These are phyloP conservation scores for Epinotia nisella DNA, from an alignment of 2,888 invertebrate species.

Conservation along the genomic window DNA sequence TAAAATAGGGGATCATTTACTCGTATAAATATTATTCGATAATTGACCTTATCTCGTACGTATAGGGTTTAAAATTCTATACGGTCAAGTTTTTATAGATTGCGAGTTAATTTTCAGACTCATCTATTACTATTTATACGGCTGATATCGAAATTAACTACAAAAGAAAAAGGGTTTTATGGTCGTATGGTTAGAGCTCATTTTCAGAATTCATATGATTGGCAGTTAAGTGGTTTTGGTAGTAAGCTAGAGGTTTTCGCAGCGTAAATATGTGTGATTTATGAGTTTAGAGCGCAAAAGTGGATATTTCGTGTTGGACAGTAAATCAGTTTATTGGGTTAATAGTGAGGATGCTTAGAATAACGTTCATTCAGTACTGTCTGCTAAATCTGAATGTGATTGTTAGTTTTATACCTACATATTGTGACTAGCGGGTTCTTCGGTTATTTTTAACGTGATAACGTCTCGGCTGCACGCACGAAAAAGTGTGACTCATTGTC, in stretches of 20 bases:
- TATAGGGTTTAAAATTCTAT: background rate
- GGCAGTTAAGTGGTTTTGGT: background rate
- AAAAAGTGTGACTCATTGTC: no score
- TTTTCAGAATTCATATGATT: background rate
- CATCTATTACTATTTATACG: background rate
- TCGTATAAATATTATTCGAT: background rate
- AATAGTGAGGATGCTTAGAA: slow-evolving; percentile 18
- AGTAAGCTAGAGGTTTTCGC: background rate
- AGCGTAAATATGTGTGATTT: slow-evolving; percentile 23
- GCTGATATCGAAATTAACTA: background rate
- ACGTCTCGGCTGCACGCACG: no score
- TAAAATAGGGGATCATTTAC: slow-evolving; percentile 6
- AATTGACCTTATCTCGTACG: background rate
- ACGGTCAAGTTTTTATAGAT: background rate
- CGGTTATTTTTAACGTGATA: no score
- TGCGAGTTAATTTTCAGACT: slow-evolving; percentile 13
- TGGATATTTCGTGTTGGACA: background rate
- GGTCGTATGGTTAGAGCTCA: background rate
- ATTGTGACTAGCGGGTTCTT: no score
- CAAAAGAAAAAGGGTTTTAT: background rate
- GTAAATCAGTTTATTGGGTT: slow-evolving; percentile 26
- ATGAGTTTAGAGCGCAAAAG: slow-evolving; percentile 12
- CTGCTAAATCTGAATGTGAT: background rate
- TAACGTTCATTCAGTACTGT: slow-evolving; percentile 25
- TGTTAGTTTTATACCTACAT: no score